Evolutionary conservation across 2,888 invertebrate genomes (phyloP).

Genomic region (Zygogramma bicolorata): DNA sequence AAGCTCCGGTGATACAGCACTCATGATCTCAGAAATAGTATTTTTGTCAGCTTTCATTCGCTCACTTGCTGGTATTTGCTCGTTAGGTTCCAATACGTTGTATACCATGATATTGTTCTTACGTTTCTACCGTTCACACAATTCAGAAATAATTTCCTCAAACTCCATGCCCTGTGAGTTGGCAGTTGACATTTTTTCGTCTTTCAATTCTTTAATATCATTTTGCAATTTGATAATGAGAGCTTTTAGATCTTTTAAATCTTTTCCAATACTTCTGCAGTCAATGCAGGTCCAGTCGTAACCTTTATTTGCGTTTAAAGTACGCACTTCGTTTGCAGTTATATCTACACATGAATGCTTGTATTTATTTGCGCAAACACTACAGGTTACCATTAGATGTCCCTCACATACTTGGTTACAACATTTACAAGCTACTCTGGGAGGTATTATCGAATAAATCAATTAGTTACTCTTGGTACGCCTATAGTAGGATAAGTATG

Average conservation of each 20-base stretch:
- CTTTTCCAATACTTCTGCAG: slow-evolving; percentile 8
- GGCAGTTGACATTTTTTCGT: not conserved
- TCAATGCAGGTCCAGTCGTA: slow-evolving; percentile 14
- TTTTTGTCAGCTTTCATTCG: not conserved
- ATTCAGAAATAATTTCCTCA: not conserved
- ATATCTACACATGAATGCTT: slow-evolving; percentile 17
- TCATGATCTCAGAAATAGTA: no score
- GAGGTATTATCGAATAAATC: not conserved
- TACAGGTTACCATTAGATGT: slow-evolving; percentile 5
- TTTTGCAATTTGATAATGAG: slow-evolving; percentile 6
- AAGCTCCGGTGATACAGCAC: no score
- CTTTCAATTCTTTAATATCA: not conserved
- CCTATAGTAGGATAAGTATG: no score
- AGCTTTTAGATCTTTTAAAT: slow-evolving; percentile 14
- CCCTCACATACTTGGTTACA: slow-evolving; percentile 2
- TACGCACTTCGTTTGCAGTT: slow-evolving; percentile 18
- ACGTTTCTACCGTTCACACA: not conserved
- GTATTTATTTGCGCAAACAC: slow-evolving; percentile 12
- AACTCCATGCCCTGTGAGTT: not conserved
- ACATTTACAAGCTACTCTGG: slow-evolving; percentile 15
- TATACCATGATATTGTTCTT: not conserved
- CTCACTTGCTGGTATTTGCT: not conserved
- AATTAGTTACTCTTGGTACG: not conserved
- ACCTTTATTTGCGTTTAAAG: not conserved
- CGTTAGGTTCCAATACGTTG: not conserved